phyloP scores from a whole-genome alignment of 64 coral and sea anemone species.

The Trachythela sp. region DNA sequence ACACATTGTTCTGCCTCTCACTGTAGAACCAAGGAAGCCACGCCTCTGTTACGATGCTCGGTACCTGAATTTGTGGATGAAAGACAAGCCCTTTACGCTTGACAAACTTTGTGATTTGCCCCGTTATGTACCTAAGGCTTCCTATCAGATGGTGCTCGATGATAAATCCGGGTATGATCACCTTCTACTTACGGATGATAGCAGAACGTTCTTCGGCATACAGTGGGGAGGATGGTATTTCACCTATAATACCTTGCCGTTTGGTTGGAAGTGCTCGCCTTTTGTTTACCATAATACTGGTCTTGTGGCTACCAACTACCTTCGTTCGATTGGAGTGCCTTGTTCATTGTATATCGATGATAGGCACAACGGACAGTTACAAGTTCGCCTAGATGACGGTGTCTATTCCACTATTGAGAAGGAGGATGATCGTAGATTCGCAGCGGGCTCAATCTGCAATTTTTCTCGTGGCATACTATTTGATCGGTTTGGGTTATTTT shows the following conservation, averaged over 20 bases:
- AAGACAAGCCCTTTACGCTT: background rate
- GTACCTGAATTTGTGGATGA: background rate
- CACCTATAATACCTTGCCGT: too few species aligned
- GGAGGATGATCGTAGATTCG: background rate
- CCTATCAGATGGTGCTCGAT: background rate
- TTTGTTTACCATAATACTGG: background rate
- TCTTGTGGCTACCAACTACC: background rate
- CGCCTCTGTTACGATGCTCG: background rate
- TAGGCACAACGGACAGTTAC: background rate
- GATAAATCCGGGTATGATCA: background rate
- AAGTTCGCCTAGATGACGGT: background rate
- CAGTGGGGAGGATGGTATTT: background rate
- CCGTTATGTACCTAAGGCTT: background rate
- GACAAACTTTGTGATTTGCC: constrained; percentile 4
- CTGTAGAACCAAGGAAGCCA: background rate
- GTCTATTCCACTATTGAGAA: background rate
- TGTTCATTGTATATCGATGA: constrained; percentile 3
- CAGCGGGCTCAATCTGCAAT: background rate
- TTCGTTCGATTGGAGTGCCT: background rate
- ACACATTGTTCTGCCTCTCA: background rate
- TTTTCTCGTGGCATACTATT: background rate
- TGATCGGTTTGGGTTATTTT: background rate
- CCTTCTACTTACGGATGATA: background rate
- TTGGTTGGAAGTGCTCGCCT: constrained; percentile 1
- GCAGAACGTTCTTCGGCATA: background rate